Percentiles rank a stretch among this genome's conserved stretches.
Conservation (phyloP, 2,888 invertebrate species). For the Venustoraphidia nigricollis region DNA sequence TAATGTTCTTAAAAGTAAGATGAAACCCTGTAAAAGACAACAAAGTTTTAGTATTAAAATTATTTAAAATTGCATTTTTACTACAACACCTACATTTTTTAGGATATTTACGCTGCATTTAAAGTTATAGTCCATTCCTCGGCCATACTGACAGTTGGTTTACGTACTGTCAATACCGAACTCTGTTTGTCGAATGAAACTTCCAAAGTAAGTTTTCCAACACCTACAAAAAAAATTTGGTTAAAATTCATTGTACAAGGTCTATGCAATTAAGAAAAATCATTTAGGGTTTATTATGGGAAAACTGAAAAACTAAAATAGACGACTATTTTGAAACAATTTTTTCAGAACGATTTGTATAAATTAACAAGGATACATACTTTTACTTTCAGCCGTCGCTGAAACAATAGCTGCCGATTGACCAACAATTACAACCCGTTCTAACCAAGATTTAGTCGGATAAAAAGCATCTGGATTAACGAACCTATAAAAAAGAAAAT, state of each 20-base stretch:
- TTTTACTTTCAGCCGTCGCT: slow-evolving; percentile 38
- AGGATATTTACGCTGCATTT: slow-evolving; percentile 13
- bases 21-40: too few relatives aligned
- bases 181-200: slow-evolving; percentile 49
- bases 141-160: slow-evolving; percentile 71
- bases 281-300: not conserved
- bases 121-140: slow-evolving; percentile 61
- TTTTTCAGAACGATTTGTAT: too few relatives aligned
- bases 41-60: too few relatives aligned
- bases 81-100: too few relatives aligned
- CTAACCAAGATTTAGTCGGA: slow-evolving; percentile 72
- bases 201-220: slow-evolving; percentile 43
- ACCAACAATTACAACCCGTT: slow-evolving; percentile 73
- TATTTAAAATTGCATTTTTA: too few relatives aligned
- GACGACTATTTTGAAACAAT: too few relatives aligned
- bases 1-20: too few relatives aligned
- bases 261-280: slow-evolving; percentile 8
- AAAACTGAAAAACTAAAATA: too few relatives aligned
- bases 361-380: slow-evolving; percentile 24
- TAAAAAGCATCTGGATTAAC: slow-evolving; percentile 50
- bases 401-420: slow-evolving; percentile 49
- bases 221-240: slow-evolving; percentile 25
- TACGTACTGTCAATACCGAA: slow-evolving; percentile 60
- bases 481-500: slow-evolving; percentile 32
- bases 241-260: slow-evolving; percentile 4